Evolutionary conservation across 2,888 invertebrate genomes (phyloP).

Genomic region (Chrysolina americana): DNA sequence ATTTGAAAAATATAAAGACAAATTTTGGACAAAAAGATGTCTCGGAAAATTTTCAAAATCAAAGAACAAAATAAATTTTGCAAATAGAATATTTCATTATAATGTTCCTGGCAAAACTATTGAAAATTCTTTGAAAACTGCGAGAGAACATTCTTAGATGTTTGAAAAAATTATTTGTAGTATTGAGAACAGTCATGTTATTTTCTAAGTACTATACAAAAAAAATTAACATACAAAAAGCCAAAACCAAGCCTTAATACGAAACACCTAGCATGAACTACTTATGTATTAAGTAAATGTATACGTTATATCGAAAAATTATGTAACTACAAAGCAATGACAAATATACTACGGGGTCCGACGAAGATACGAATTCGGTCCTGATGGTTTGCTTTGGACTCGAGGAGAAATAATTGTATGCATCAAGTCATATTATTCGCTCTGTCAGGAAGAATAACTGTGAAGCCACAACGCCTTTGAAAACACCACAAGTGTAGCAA

Average conservation of each 20-base stretch:
- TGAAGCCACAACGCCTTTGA: too few relatives aligned
- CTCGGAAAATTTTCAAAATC: too few relatives aligned
- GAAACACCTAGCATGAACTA: constrained; percentile 56
- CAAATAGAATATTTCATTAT: too few relatives aligned
- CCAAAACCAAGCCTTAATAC: constrained; percentile 50
- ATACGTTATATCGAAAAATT: constrained; percentile 24
- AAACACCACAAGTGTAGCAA: too few relatives aligned
- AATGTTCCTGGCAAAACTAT: too few relatives aligned
- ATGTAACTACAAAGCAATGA: constrained; percentile 21
- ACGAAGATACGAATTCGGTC: background rate
- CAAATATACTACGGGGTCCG: constrained; percentile 6
- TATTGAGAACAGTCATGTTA: constrained; percentile 52
- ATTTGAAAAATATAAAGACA: too few relatives aligned
- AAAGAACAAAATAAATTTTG: too few relatives aligned
- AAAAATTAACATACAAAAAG: constrained; percentile 45
- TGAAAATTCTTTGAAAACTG: background rate
- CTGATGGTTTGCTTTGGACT: background rate
- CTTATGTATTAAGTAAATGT: constrained; percentile 31
- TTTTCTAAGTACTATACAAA: constrained; percentile 45
- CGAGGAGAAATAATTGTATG: constrained; percentile 2
- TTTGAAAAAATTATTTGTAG: background rate
- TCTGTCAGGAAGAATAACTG: too few relatives aligned
- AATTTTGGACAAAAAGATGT: too few relatives aligned
- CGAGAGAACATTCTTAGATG: too few relatives aligned
- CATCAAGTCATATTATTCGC: background rate